Evolutionary conservation across 2,113 vertebrate genomes (phyloP).

Genomic region (Hiodon alosoides): DNA sequence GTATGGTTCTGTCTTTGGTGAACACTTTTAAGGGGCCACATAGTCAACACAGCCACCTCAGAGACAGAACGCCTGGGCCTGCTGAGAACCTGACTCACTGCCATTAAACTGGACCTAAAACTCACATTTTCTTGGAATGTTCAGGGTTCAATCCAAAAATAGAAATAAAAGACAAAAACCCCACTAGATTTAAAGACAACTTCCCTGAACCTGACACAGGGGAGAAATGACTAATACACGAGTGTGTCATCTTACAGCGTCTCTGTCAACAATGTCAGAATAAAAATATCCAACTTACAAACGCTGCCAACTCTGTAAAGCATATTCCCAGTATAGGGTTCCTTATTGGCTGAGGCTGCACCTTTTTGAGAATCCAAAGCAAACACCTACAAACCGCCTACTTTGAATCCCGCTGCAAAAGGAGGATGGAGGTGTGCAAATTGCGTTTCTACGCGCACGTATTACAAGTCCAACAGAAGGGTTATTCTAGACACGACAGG

Average conservation of each 20-base stretch:
- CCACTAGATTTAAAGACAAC: background rate
- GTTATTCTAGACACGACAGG: slow-evolving; percentile 41
- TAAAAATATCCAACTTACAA: background rate
- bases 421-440: slow-evolving; percentile 36
- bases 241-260: background rate
- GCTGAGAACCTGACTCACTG: too few relatives aligned
- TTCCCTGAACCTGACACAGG: background rate
- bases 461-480: slow-evolving; percentile 51
- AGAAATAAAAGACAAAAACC: background rate
- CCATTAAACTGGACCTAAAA: too few relatives aligned
- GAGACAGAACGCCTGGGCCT: too few relatives aligned
- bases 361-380: slow-evolving; percentile 47
- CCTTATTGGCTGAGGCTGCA: slow-evolving; percentile 41
- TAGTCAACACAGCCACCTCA: too few relatives aligned
- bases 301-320: background rate
- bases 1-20: too few relatives aligned
- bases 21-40: too few relatives aligned
- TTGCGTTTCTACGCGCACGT: slow-evolving; percentile 54
- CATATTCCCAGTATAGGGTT: slow-evolving; percentile 29
- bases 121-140: too few relatives aligned
- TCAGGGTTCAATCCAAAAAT: background rate
- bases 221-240: background rate
- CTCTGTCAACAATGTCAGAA: too few relatives aligned
- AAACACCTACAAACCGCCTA: slow-evolving; percentile 48
- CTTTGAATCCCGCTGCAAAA: slow-evolving; percentile 44